Conservation (phyloP, 2,113 vertebrate genomes). For the Ammodytes dubius region DNA sequence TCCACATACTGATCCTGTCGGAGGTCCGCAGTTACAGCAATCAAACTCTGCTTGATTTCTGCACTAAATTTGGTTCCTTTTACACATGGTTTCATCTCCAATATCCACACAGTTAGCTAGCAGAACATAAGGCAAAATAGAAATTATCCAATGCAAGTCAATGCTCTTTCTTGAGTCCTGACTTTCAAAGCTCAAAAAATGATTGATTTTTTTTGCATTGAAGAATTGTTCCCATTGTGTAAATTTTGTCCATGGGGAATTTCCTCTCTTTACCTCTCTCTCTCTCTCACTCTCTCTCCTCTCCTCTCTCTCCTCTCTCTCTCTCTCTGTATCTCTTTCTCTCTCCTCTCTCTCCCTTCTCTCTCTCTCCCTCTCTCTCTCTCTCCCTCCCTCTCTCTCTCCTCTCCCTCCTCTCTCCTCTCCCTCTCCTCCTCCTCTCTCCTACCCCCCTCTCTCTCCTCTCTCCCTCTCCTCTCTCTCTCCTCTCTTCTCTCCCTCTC, state of each 20-base stretch:
- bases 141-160: slow-evolving; percentile 46
- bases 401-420: too few species aligned
- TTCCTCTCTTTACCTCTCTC: neutral
- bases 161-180: slow-evolving; percentile 33
- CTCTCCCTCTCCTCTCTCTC: too few species aligned
- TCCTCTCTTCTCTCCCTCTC: too few species aligned
- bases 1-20: slow-evolving; percentile 41
- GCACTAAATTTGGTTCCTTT: slow-evolving; percentile 33
- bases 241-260: slow-evolving; percentile 51
- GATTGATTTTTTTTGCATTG: slow-evolving; percentile 36
- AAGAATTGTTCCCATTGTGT: slow-evolving; percentile 42
- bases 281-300: too few species aligned
- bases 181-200: slow-evolving; percentile 43
- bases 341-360: too few species aligned
- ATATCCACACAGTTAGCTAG: slow-evolving; percentile 23
- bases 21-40: slow-evolving; percentile 29
- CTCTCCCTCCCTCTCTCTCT: too few species aligned
- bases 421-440: too few species aligned
- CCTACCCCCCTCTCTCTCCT: too few species aligned
- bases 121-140: slow-evolving; percentile 25
- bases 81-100: slow-evolving; percentile 38
- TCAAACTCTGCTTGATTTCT: slow-evolving; percentile 47
- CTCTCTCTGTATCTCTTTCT: too few species aligned
- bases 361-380: too few species aligned
- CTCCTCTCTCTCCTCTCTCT: too few species aligned